Percentiles rank a stretch among this genome's conserved stretches.
These are phyloP conservation scores for Proctacanthus coquilletti DNA, from an alignment of 1,140 invertebrate genomes.

Conservation along the genomic window DNA sequence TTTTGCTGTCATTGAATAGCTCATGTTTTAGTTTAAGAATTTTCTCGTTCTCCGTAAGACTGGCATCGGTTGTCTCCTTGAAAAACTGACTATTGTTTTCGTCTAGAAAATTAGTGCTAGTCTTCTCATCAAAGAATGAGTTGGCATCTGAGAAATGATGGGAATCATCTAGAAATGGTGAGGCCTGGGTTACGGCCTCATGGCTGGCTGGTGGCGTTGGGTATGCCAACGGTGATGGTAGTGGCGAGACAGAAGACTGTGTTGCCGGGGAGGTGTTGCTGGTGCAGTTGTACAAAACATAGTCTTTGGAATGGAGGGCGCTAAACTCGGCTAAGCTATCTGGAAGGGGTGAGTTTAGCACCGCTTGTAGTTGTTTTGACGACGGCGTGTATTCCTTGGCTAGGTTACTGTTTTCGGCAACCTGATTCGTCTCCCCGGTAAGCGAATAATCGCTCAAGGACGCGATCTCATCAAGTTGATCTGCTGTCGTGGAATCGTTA, in stretches of 20 bases:
- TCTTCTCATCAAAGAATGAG: slow-evolving; percentile 24
- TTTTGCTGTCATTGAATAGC: slow-evolving; percentile 12
- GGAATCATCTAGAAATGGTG: slow-evolving; percentile 27
- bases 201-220: slow-evolving; percentile 71
- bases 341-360: slow-evolving; percentile 56
- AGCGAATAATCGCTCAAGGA: slow-evolving; percentile 46
- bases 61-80: slow-evolving; percentile 1
- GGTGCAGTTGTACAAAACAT: slow-evolving; percentile 26
- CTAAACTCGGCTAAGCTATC: slow-evolving; percentile 68
- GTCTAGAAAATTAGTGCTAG: slow-evolving; percentile 14
- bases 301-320: slow-evolving; percentile 46
- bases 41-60: slow-evolving; percentile 32
- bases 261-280: slow-evolving; percentile 32
- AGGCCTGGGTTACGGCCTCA: slow-evolving; percentile 41
- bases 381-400: slow-evolving; percentile 2
- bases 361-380: slow-evolving; percentile 38
- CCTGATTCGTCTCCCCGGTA: slow-evolving; percentile 14
- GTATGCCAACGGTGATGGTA: slow-evolving; percentile 59
- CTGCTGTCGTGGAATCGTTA: slow-evolving; percentile 40
- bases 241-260: slow-evolving; percentile 36
- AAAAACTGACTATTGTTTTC: slow-evolving; percentile 2
- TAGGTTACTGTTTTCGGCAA: too few relatives aligned
- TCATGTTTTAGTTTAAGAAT: slow-evolving; percentile 36
- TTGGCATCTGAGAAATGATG: slow-evolving; percentile 24
- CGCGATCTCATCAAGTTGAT: slow-evolving; percentile 49